Base-by-base conservation (phyloP, 2,113 vertebrate genomes). In the Cinclus cinclus region DNA sequence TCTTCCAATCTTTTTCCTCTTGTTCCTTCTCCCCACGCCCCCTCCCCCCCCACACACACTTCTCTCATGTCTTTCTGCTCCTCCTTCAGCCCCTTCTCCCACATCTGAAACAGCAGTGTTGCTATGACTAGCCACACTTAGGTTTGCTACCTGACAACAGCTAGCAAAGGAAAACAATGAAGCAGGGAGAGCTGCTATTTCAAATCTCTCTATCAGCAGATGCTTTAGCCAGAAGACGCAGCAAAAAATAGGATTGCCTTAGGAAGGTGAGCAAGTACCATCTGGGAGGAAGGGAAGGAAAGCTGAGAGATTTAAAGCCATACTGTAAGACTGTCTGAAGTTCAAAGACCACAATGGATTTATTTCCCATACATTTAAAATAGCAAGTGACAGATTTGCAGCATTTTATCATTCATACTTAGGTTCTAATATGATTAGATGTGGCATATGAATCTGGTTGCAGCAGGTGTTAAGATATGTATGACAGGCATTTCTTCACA, bases 241-340 rank as follows among this genome's bases (percentile, higher is more conserved):
- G 58, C 33, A 94, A 87, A 94, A 95, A 91, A 82, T 41, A 94
- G 83, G 64, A 82, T 49, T 95, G 83, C 65, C 53, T 96, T 68
- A 78, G 76, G 76, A 96, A 93, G 76, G 91, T 89, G 42, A 92
- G 76, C 60, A 87, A 94, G 47, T 71, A 67, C 68, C 50, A 81
- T 70, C 68, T 84, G 69, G 52, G 37, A 91, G 17, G 49, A 81
- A 89, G 14, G 14, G 30, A 92, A 65, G 59, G 35, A 70, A 88
- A 89, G 35, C 76, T 50, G 33, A 33, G 56, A 78, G 47, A 64
- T 41, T 87, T 84, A 75, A 78, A 89, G 62, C 15, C 56, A 30
- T 68, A n/a, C 52, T 78, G 30, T 68, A 64, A 70, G 28, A 81
- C 25, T 94, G 62, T 58, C 73, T 91, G 69, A 39, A 94, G 59